Conservation (phyloP, 2,797 vertebrate genomes). For the Hyperoplus lanceolatus region DNA sequence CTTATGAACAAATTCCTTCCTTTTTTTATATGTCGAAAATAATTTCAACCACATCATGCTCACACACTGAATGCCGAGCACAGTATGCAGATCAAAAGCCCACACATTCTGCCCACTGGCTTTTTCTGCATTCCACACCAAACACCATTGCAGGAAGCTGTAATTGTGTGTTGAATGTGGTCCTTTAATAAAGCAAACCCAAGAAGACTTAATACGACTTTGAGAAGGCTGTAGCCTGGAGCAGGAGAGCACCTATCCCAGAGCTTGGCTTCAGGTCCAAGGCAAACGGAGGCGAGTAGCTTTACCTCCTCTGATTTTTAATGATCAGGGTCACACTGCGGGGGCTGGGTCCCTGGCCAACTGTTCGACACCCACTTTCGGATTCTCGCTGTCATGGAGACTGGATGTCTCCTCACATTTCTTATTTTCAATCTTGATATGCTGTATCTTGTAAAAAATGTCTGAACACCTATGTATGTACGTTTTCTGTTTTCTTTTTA, state of each 20-base stretch:
- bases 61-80: slow-evolving; percentile 44
- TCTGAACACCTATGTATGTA: slow-evolving; percentile 3
- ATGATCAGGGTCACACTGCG: slow-evolving; percentile 66
- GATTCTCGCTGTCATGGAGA: slow-evolving; percentile 73
- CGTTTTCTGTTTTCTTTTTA: neutral
- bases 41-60: slow-evolving; percentile 48
- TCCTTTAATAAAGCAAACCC: slow-evolving; percentile 49
- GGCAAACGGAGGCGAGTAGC: slow-evolving; percentile 36
- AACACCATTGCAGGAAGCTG: slow-evolving; percentile 38
- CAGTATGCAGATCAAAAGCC: slow-evolving; percentile 67
- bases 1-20: slow-evolving; percentile 46
- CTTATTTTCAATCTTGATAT: slow-evolving; percentile 37
- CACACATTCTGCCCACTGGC: slow-evolving; percentile 72
- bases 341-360: slow-evolving; percentile 51
- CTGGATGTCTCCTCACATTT: slow-evolving; percentile 56
- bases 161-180: slow-evolving; percentile 43
- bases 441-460: slow-evolving; percentile 36
- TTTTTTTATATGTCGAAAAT: slow-evolving; percentile 60
- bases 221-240: slow-evolving; percentile 43
- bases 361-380: slow-evolving; percentile 57
- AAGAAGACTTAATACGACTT: slow-evolving; percentile 50
- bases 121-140: slow-evolving; percentile 44
- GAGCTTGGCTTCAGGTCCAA: slow-evolving; percentile 47
- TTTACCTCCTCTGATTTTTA: slow-evolving; percentile 48
- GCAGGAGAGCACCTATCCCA: slow-evolving; percentile 26